Base-by-base conservation (phyloP, 2,113 vertebrate species). In the Natator depressus region DNA sequence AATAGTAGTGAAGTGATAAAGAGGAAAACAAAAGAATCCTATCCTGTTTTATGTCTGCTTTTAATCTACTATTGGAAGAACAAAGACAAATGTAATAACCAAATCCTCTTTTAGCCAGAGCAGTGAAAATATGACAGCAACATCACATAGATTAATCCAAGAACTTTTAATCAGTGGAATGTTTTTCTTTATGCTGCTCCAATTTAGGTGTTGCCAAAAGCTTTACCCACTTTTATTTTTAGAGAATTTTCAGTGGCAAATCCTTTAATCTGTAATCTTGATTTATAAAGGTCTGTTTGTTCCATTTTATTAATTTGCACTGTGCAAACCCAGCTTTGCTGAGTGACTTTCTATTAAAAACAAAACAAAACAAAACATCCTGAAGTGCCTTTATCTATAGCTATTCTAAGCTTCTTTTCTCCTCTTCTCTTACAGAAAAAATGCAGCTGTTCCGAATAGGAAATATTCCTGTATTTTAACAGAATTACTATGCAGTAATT, bases 241-340 rank as follows among this genome's bases (percentile, higher is more conserved):
- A 62, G 65, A 95, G 90, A 91, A 55, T 96, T 88, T 96, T 96
- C 89, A 49, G 6, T 96, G 89, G 69, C 62, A 97, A 97, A 97
- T 96, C 89, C 95, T 96, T 96, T 98, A 96, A 95, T 97, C 93
- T 95, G 85, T 96, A 98, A 97, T 81, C 88, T 92, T 94, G 31
- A 84, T 94, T 97, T 95, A 96, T 88, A 72, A 83, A 72, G 53
- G 35, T 57, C 76, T 89, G 57, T 95, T 97, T 96, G 69, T 96
- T 85, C 87, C 42, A 82, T 94, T 96, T 96, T 89, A 93, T 93
- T 98, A 97, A 96, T 97, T 97, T 97, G 29, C 62, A 55, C 35
- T 90, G 27, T 91, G 93, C 92, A 97, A 95, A 80, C 82, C 78
- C 76, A 90, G 92, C 96, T 93, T 85, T 92, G 91, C 90, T 95